phyloP scores from a whole-genome alignment of 1,140 invertebrate genomes.

The Stegodyphus dumicola region DNA sequence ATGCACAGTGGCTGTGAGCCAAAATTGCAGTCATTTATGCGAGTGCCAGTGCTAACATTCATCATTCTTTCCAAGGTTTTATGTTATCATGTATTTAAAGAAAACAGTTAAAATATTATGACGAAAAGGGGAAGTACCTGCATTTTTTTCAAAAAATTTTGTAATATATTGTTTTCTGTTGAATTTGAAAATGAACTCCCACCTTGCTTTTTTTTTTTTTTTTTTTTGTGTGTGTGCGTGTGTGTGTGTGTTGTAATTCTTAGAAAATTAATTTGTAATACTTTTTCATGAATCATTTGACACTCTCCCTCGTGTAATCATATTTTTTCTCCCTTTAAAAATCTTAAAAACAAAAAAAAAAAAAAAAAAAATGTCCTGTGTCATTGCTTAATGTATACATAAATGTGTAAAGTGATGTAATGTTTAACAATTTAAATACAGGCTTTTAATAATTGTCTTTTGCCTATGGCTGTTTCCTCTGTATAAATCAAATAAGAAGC shows the following conservation, averaged over 20 bases:
- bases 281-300: slow-evolving; percentile 2
- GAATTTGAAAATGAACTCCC: background rate
- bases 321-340: no score
- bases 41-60: slow-evolving; percentile 55
- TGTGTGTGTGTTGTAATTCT: no score
- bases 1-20: slow-evolving; percentile 19
- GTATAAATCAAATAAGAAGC: no score
- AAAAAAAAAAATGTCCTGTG: no score
- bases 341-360: no score
- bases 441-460: no score
- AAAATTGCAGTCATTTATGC: slow-evolving; percentile 52
- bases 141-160: background rate
- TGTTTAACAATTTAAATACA: no score
- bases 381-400: no score
- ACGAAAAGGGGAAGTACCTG: background rate
- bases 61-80: slow-evolving; percentile 3
- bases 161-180: slow-evolving; percentile 21
- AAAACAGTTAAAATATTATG: background rate
- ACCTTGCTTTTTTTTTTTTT: slow-evolving; percentile 21
- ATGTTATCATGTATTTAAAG: background rate
- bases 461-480: no score
- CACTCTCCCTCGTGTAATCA: background rate
- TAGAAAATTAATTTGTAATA: slow-evolving; percentile 46
- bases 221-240: no score
- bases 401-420: no score